phyloP scores from a whole-genome alignment of 2,888 invertebrate species.

The Balanococcus diminutus region DNA sequence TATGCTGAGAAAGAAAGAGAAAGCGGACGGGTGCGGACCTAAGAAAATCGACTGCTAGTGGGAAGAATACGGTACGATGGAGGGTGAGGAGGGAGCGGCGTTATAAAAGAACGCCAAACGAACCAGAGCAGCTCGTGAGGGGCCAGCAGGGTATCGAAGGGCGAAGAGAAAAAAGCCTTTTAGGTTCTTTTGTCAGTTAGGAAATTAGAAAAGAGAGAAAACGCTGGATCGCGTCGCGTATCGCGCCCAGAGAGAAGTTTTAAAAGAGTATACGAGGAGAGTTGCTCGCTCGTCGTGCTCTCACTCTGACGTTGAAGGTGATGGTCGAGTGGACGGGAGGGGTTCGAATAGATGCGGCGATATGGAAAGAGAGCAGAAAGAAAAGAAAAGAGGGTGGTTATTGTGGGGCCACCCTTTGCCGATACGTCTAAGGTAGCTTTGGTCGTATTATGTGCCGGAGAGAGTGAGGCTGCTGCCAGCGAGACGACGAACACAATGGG shows the following conservation, averaged over 20 bases:
- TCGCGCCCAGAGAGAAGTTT: constrained; percentile 34
- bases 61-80: not conserved
- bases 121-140: not conserved
- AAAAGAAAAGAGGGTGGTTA: constrained; percentile 3
- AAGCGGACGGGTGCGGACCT: not conserved
- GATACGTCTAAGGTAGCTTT: not conserved
- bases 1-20: not conserved
- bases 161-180: constrained; percentile 45
- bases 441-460: not conserved
- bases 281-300: too few species aligned
- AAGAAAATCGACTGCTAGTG: not conserved
- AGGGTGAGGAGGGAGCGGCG: not conserved
- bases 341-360: not conserved
- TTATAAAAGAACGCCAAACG: not conserved
- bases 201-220: constrained; percentile 49
- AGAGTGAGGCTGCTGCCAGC: not conserved
- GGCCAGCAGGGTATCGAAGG: not conserved
- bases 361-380: not conserved
- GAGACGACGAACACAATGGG: not conserved
- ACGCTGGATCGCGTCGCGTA: too few species aligned
- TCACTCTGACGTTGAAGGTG: not conserved
- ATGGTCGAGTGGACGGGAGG: not conserved
- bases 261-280: not conserved
- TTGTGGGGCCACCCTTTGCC: not conserved
- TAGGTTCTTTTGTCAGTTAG: constrained; percentile 51